Evolutionary conservation across 2,113 vertebrate species (phyloP).

Genomic region (Capreolus pygargus): DNA sequence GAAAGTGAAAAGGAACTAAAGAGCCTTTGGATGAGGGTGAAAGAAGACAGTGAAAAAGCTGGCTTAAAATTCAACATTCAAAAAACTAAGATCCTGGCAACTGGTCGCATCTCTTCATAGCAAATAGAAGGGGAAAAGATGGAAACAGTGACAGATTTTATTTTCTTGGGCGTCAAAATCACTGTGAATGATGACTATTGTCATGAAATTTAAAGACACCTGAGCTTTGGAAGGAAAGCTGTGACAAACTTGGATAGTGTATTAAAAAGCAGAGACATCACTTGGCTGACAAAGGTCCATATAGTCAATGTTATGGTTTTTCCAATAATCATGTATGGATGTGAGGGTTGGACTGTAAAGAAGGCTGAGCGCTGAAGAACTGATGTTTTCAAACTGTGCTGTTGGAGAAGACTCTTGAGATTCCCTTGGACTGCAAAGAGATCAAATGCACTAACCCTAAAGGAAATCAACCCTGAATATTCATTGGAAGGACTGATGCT

Average conservation of each 20-base stretch:
- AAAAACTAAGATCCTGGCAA: neutral
- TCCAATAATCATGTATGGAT: neutral
- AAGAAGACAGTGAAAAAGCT: neutral
- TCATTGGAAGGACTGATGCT: neutral
- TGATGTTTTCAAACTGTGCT: neutral
- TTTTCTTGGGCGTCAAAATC: neutral
- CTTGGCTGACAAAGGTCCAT: neutral
- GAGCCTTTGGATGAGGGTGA: neutral
- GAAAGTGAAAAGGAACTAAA: neutral
- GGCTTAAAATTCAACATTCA: neutral
- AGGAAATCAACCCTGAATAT: neutral
- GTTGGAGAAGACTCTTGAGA: neutral
- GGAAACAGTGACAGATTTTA: neutral
- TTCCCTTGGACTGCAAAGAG: neutral
- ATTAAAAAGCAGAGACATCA: neutral
- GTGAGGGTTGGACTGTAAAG: neutral
- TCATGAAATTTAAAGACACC: neutral
- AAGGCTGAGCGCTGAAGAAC: neutral
- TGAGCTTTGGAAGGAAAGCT: rapidly evolving
- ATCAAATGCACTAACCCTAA: neutral
- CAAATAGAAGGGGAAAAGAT: neutral
- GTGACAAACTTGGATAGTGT: neutral
- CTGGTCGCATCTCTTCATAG: neutral
- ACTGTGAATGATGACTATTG: neutral
- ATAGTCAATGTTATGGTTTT: neutral